These are phyloP conservation scores for Lycia hirtaria DNA, from an alignment of 2,888 invertebrate species.

Conservation along the genomic window DNA sequence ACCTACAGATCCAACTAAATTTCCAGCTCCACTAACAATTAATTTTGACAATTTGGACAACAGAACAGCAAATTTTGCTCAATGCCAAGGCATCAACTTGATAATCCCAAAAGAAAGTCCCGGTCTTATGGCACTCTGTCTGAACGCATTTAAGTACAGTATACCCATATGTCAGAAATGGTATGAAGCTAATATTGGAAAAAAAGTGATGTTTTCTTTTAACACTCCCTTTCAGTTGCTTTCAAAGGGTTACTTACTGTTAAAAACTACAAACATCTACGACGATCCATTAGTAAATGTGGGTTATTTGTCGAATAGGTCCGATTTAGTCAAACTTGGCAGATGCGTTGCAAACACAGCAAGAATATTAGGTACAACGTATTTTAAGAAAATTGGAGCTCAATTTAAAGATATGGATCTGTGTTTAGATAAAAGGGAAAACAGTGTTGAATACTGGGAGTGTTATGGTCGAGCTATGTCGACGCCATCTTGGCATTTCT, in stretches of 20 bases:
- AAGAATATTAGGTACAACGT: constrained; percentile 38
- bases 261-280: constrained; percentile 80
- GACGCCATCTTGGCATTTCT: constrained; percentile 89
- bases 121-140: constrained; percentile 31
- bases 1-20: constrained; percentile 36
- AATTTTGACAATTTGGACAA: constrained; percentile 42
- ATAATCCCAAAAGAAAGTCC: constrained; percentile 21
- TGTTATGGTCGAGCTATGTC: constrained; percentile 57
- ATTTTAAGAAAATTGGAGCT: constrained; percentile 40
- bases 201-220: constrained; percentile 37
- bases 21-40: constrained; percentile 37
- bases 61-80: constrained; percentile 39
- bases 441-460: constrained; percentile 41
- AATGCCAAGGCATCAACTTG: constrained; percentile 42
- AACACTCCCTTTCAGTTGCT: constrained; percentile 62
- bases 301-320: constrained; percentile 69
- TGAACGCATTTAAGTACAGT: constrained; percentile 80
- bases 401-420: constrained; percentile 38
- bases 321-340: constrained; percentile 33
- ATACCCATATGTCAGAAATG: constrained; percentile 45
- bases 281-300: constrained; percentile 84
- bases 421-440: constrained; percentile 32
- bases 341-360: constrained; percentile 37
- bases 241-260: constrained; percentile 80
- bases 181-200: constrained; percentile 39